Base-by-base conservation (phyloP, 2,113 vertebrate genomes). In the Rhinopithecus roxellana region DNA sequence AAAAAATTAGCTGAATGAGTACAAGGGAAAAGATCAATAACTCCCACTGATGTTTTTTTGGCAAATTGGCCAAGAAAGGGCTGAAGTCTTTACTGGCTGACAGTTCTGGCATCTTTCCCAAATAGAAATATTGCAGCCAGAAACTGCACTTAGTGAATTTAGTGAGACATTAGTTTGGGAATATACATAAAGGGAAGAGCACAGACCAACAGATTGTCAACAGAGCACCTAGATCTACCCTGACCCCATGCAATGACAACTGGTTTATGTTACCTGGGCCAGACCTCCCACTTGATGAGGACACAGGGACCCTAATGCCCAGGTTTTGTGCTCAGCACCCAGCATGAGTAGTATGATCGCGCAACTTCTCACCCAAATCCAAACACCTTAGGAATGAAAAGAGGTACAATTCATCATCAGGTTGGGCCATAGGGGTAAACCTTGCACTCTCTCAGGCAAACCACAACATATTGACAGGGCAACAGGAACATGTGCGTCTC, bases 1-100 rank as follows among this genome's bases (percentile, higher is more conserved):
- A 23, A 23, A 93, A 87, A 75, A 97, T 97, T 95, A 98, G 96
- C 96, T 98, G 98, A 97, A 98, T 98, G 98, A 98, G 97, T 95
- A 98, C 96, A 98, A 98, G 97, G 84, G 98, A 98, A 98, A 98
- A 85, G 96, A 98, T 99, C 98, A 98, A 98, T 98, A 99, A 98
- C 97, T 97, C 96, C 93, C 96, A 97, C 97, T 96, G 94, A 98
- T 96, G 90, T 98, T 98, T 98, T 98, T 98, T 97, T 97, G 95
- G 97, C 94, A 98, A 98, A 97, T 97, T 98, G 98, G 97, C 98
- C 97, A 94, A 92, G 97, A 97, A 97, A 97, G 85, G 96, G 67
- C 93, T 96, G 96, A 98, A 98, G 97, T 98, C 98, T 98, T 98
- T 97, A 92, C 97, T 96, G 97, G 96, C 97, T 55, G 97, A 98